phyloP scores from a whole-genome alignment of 2,797 vertebrate genomes.

The Parambassis ranga region DNA sequence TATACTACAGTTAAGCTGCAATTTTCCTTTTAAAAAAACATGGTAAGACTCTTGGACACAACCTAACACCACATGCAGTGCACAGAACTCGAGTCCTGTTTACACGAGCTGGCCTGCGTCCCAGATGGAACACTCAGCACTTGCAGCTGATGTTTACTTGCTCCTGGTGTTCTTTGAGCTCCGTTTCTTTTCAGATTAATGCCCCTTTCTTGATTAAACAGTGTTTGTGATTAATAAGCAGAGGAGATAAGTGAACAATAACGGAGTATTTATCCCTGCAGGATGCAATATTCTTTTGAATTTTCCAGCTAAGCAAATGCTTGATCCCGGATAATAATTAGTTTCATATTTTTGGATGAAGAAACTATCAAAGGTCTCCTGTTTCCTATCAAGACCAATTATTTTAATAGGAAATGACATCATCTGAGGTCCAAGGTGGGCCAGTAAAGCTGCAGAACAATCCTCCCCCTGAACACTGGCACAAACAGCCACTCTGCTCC shows the following conservation, averaged over 20 bases:
- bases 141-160: conserved; percentile 26
- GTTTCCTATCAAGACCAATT: conserved; percentile 51
- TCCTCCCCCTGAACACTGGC: conserved; percentile 34
- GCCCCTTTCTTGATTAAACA: conserved; percentile 31
- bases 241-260: conserved; percentile 35
- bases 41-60: conserved; percentile 15
- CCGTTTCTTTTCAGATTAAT: conserved; percentile 38
- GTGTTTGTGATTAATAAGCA: conserved; percentile 29
- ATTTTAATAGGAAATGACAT: conserved; percentile 59
- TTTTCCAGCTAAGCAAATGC: conserved; percentile 27
- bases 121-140: conserved; percentile 39
- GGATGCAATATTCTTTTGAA: conserved; percentile 21
- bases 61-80: conserved; percentile 37
- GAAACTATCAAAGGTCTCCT: conserved; percentile 34
- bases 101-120: conserved; percentile 30
- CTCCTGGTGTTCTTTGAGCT: conserved; percentile 32
- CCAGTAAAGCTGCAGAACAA: conserved; percentile 34
- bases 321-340: conserved; percentile 57
- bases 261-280: conserved; percentile 20
- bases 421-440: conserved; percentile 46
- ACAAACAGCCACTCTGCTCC: not conserved
- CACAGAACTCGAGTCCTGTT: conserved; percentile 23
- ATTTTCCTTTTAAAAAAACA: conserved; percentile 13
- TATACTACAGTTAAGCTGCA: not conserved
- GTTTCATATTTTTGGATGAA: conserved; percentile 51